phyloP scores from a whole-genome alignment of 2,888 invertebrate genomes.

The Drosophila leonis region DNA sequence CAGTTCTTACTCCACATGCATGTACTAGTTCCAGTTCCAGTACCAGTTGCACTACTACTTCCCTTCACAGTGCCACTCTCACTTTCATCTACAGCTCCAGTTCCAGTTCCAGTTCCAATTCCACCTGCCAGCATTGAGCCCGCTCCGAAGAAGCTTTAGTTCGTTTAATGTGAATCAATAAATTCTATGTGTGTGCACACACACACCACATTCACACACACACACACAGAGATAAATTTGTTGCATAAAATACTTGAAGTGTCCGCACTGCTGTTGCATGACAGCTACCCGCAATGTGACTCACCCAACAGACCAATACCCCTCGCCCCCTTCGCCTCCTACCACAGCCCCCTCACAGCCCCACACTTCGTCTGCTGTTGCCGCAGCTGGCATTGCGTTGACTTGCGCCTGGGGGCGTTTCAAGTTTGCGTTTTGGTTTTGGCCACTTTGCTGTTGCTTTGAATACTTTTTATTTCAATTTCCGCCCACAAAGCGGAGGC shows the following conservation, averaged over 20 bases:
- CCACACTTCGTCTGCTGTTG: not conserved
- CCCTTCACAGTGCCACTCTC: not conserved
- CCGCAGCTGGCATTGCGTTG: slow-evolving; percentile 22
- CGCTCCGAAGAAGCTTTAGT: slow-evolving; percentile 24
- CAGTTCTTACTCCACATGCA: not conserved
- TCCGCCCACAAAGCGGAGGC: slow-evolving; percentile 62
- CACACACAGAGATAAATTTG: slow-evolving; percentile 18
- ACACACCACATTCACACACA: not conserved
- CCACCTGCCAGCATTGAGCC: slow-evolving; percentile 3
- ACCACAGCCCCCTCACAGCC: not conserved
- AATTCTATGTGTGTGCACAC: slow-evolving; percentile 25
- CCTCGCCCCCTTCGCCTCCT: not conserved
- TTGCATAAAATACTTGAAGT: slow-evolving; percentile 58
- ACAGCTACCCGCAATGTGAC: slow-evolving; percentile 1
- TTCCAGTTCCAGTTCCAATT: not conserved
- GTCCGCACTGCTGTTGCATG: slow-evolving; percentile 63
- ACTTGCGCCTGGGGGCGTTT: slow-evolving; percentile 59
- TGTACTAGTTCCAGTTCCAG: not conserved
- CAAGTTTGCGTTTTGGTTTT: slow-evolving; percentile 59
- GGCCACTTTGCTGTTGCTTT: slow-evolving; percentile 51
- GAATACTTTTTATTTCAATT: slow-evolving; percentile 78
- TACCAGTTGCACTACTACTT: not conserved
- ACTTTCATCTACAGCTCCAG: not conserved
- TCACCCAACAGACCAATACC: not conserved
- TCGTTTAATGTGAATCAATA: slow-evolving; percentile 61